These are phyloP conservation scores for Eulimnadia texana DNA, from an alignment of 1,140 invertebrate genomes.

Conservation along the genomic window DNA sequence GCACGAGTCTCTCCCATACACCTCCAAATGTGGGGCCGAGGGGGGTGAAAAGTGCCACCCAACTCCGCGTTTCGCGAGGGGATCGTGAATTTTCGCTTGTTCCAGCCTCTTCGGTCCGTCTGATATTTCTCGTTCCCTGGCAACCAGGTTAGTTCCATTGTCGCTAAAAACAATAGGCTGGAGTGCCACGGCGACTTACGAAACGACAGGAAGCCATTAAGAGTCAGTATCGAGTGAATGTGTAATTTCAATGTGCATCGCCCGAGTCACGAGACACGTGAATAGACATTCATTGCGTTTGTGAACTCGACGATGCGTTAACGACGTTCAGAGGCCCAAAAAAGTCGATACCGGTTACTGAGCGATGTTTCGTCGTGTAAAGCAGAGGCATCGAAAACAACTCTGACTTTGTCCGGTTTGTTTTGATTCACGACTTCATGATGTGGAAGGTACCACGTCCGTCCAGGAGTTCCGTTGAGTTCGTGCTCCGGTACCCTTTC, in stretches of 20 bases:
- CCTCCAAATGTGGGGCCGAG: constrained; percentile 14
- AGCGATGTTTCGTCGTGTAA: constrained; percentile 1
- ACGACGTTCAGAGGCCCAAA: too few relatives aligned
- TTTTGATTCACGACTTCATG: neutral
- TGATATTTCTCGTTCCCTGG: constrained; percentile 18
- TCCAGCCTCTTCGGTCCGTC: constrained; percentile 9
- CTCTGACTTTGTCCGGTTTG: constrained; percentile 2
- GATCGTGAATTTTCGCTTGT: neutral
- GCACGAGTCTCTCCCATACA: constrained; percentile 16
- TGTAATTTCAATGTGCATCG: constrained; percentile 25
- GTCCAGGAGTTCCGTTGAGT: neutral
- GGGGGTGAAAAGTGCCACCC: constrained; percentile 10
- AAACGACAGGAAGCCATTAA: constrained; percentile 23
- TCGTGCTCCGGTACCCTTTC: neutral
- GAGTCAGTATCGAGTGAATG: constrained; percentile 18
- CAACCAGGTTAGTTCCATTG: constrained; percentile 26
- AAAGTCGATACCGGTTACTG: too few relatives aligned
- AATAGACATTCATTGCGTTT: constrained; percentile 23
- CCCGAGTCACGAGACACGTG: constrained; percentile 21
- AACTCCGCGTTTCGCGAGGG: too few relatives aligned
- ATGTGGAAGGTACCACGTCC: constrained; percentile 9
- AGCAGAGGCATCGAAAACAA: constrained; percentile 5
- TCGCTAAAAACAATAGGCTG: constrained; percentile 21
- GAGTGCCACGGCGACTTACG: constrained; percentile 18
- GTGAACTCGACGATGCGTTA: too few relatives aligned